Percentiles rank a stretch among this genome's conserved stretches.
phyloP scores from a whole-genome alignment of 2,113 vertebrate genomes.

The Bos javanicus region DNA sequence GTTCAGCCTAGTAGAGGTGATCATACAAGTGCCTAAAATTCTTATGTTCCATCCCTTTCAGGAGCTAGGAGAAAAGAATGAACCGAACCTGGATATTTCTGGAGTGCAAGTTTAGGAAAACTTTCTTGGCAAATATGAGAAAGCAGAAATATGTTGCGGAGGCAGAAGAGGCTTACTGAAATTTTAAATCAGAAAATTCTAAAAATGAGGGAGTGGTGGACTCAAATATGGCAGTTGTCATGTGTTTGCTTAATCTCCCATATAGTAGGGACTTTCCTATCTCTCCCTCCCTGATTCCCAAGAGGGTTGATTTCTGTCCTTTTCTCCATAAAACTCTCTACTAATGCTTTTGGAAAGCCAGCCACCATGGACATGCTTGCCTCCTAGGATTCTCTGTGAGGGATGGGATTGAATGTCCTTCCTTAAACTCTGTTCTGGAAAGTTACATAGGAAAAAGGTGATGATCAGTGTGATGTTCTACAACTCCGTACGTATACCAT shows the following conservation, averaged over 20 bases:
- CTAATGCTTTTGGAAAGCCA: not conserved
- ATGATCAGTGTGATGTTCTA: not conserved
- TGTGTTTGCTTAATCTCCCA: not conserved
- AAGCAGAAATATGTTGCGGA: constrained; percentile 54
- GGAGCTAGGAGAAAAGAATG: not conserved
- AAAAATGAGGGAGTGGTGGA: constrained; percentile 38
- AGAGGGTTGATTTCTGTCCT: not conserved
- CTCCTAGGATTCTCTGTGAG: not conserved
- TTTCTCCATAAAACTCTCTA: not conserved
- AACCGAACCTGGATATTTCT: constrained; percentile 39
- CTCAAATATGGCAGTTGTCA: not conserved
- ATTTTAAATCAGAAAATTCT: constrained; percentile 63
- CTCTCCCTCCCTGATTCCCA: not conserved
- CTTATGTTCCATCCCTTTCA: not conserved
- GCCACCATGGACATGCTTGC: not conserved
- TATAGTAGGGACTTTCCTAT: not conserved
- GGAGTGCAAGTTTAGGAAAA: constrained; percentile 24
- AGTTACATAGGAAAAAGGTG: not conserved
- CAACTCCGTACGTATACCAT: not conserved
- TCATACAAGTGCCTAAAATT: not conserved
- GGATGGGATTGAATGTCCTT: not conserved
- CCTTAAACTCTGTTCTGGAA: not conserved
- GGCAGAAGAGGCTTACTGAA: constrained; percentile 47
- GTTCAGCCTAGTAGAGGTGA: not conserved
- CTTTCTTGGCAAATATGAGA: constrained; percentile 49